Percentiles rank a stretch among this genome's conserved stretches.
phyloP scores from a whole-genome alignment of 2,797 vertebrate species.

The Chlorospingus flavigularis region DNA sequence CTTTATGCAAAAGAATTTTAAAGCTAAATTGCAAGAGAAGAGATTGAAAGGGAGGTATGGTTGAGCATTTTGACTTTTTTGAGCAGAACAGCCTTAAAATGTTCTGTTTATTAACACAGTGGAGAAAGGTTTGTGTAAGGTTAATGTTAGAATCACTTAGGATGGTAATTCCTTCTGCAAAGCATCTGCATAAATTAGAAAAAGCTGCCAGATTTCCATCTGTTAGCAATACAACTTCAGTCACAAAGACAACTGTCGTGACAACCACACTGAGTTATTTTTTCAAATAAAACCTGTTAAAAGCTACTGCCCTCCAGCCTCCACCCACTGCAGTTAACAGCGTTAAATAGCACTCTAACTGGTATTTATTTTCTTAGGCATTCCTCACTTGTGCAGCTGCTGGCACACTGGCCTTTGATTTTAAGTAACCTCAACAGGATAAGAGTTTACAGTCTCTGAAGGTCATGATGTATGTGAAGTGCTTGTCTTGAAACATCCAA shows the following conservation, averaged over 20 bases:
- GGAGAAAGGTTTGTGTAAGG: conserved; percentile 49
- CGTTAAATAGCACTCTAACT: conserved; percentile 71
- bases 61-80: conserved; percentile 39
- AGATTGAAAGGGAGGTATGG: neutral
- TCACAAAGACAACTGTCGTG: conserved; percentile 77
- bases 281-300: conserved; percentile 80
- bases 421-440: conserved; percentile 69
- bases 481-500: conserved; percentile 13
- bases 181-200: conserved; percentile 66
- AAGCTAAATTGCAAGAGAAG: neutral
- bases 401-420: conserved; percentile 70
- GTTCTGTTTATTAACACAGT: conserved; percentile 59
- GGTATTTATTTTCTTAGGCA: conserved; percentile 78
- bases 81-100: conserved; percentile 30
- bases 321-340: conserved; percentile 68
- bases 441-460: conserved; percentile 56
- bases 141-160: conserved; percentile 57
- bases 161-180: conserved; percentile 59
- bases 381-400: conserved; percentile 72
- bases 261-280: conserved; percentile 75
- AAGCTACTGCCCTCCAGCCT: conserved; percentile 75
- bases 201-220: conserved; percentile 73
- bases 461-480: conserved; percentile 46
- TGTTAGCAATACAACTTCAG: conserved; percentile 73
- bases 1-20: neutral